Evolutionary conservation across 2,888 invertebrate genomes (phyloP), one percentile per base, ranked within the genome.

Genomic region (Philereme transversata): DNA sequence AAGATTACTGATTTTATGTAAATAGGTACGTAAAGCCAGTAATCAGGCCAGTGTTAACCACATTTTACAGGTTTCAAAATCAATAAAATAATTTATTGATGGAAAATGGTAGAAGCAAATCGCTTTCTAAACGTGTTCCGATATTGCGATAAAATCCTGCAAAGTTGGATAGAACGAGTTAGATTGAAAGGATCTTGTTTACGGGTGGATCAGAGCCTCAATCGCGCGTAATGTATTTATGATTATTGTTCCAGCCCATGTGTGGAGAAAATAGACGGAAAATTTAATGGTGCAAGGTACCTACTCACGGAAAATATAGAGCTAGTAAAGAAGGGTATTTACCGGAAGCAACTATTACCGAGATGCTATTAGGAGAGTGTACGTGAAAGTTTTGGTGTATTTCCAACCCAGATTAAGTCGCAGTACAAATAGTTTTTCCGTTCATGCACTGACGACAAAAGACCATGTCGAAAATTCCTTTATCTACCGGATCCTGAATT

Each of bases 191-290:
- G 51, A 75, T 70, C 71, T 87, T 90, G 90, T 92, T 90, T 89
- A 88, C 89, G 84, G 77, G 78, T 67, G 86, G 89, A 86, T 89
- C 83, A 79, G 81, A 76, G 81, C 82, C 79, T 84, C 88, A 87
- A 91, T 92, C 86, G 88, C 75, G 84, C 89, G 92, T 91, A 92
- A 92, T 92, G 91, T 92, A 91, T 92, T 91, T 91, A 92, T 91
- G 88, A 92, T 91, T 90, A 91, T 92, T 91, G 90, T 84, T 79
- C 72, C 72, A 82, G 77, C 77, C 77, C 69, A 68, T 73, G 73
- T 70, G 72, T 70, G 73, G 69, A 70, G 77, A 72, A 77, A 75
- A 75, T 67, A 70, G 67, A 67, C 69, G 71, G 68, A 70, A 77
- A 74, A 75, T 70, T 68, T 51, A 67, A 69, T 68, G 67, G 58